These are phyloP conservation scores for Hirundo rustica DNA, from an alignment of 2,797 vertebrate genomes.

Conservation along the genomic window DNA sequence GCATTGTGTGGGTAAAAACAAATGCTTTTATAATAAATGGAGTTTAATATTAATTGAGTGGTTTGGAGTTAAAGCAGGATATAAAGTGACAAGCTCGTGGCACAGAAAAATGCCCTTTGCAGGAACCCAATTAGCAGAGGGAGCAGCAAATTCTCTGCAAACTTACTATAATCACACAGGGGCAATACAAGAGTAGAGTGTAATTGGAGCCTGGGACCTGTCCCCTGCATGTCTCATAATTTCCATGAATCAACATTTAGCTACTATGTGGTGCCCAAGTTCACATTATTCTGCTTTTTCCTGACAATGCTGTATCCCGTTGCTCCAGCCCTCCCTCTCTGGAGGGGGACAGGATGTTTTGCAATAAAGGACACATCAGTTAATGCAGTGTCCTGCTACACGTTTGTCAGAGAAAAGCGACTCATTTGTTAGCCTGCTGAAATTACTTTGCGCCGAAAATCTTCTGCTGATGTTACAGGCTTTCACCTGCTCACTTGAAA, in stretches of 20 bases:
- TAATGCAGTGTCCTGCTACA: slow-evolving; percentile 37
- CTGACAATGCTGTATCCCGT: neutral
- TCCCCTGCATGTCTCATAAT: slow-evolving; percentile 43
- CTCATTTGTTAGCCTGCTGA: slow-evolving; percentile 45
- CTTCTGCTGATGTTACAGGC: neutral
- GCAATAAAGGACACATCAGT: slow-evolving; percentile 30
- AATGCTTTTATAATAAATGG: slow-evolving; percentile 53
- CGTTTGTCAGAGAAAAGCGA: neutral
- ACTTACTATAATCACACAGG: slow-evolving; percentile 22
- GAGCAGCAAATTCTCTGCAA: slow-evolving; percentile 47
- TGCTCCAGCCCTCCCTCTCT: neutral
- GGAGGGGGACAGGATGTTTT: neutral
- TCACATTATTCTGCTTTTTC: neutral
- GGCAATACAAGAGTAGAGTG: slow-evolving; percentile 10
- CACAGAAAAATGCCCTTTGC: slow-evolving; percentile 44
- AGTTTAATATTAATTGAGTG: slow-evolving; percentile 63
- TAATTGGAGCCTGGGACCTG: slow-evolving; percentile 54
- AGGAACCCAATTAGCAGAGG: slow-evolving; percentile 62
- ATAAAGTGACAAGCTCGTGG: slow-evolving; percentile 41
- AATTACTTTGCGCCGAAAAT: slow-evolving; percentile 21
- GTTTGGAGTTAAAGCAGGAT: slow-evolving; percentile 59
- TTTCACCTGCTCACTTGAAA: neutral
- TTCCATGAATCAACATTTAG: slow-evolving; percentile 36
- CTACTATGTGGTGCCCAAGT: neutral
- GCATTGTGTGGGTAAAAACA: slow-evolving; percentile 37